phyloP scores from a whole-genome alignment of 2,797 vertebrate genomes.

The Danio jaintianensis region DNA sequence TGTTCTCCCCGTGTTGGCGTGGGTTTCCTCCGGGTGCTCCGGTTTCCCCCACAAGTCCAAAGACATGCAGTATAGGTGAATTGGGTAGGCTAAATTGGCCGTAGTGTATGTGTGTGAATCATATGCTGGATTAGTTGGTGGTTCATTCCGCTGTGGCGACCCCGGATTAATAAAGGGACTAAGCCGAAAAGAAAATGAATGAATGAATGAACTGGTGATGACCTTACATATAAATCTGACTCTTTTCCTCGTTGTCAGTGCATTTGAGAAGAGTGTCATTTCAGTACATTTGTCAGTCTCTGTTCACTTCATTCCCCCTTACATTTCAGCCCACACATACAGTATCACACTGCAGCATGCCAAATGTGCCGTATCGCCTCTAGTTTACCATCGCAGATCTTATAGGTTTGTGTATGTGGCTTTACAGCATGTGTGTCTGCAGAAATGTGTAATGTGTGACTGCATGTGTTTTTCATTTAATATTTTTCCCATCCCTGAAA shows the following conservation, averaged over 20 bases:
- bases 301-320: constrained; percentile 30
- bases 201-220: constrained; percentile 11
- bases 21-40: too few species aligned
- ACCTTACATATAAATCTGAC: constrained; percentile 16
- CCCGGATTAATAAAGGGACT: too few species aligned
- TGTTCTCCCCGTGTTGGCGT: too few species aligned
- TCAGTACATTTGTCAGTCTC: constrained; percentile 29
- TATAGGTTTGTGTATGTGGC: background rate
- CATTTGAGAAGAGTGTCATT: constrained; percentile 9
- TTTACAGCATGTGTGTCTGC: constrained; percentile 28
- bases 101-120: too few species aligned
- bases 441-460: constrained; percentile 12
- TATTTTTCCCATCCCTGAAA: constrained; percentile 49
- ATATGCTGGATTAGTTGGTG: too few species aligned
- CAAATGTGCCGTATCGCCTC: constrained; percentile 28
- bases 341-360: constrained; percentile 5
- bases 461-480: constrained; percentile 59
- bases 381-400: background rate
- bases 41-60: too few species aligned
- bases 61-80: too few species aligned
- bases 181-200: too few species aligned
- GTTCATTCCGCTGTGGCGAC: too few species aligned
- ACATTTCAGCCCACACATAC: constrained; percentile 39
- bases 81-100: too few species aligned
- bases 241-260: constrained; percentile 21